phyloP scores from a whole-genome alignment of 2,888 invertebrate species.

The Lottia gigantea region DNA sequence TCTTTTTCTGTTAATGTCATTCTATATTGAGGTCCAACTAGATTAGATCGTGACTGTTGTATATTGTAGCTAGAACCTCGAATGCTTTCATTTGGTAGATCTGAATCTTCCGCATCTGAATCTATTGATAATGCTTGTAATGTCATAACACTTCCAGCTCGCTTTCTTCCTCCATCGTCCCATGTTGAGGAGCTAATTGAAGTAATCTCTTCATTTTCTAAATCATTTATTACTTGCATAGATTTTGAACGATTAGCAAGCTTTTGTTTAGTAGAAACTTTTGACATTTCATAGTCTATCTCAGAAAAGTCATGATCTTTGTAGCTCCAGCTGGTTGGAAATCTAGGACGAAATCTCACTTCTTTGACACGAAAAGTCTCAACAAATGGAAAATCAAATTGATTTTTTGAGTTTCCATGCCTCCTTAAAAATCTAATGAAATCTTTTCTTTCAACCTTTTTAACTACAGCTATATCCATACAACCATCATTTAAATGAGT shows the following conservation, averaged over 20 bases:
- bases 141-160: slow-evolving; percentile 19
- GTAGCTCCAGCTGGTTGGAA: slow-evolving; percentile 58
- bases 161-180: slow-evolving; percentile 11
- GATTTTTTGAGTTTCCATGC: slow-evolving; percentile 62
- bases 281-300: slow-evolving; percentile 56
- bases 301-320: slow-evolving; percentile 56
- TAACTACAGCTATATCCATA: slow-evolving; percentile 62
- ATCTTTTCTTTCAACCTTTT: slow-evolving; percentile 55
- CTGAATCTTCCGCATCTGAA: slow-evolving; percentile 23
- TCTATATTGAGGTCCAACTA: slow-evolving; percentile 52
- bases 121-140: slow-evolving; percentile 25
- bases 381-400: slow-evolving; percentile 65
- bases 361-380: slow-evolving; percentile 55
- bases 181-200: slow-evolving; percentile 12
- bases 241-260: slow-evolving; percentile 14
- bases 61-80: slow-evolving; percentile 8
- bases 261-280: slow-evolving; percentile 19
- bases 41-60: slow-evolving; percentile 22
- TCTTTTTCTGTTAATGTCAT: slow-evolving; percentile 53
- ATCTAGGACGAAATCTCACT: slow-evolving; percentile 55
- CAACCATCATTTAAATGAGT: slow-evolving; percentile 62
- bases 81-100: not conserved
- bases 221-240: slow-evolving; percentile 30
- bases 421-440: slow-evolving; percentile 60
- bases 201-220: slow-evolving; percentile 33